Evolutionary conservation across 2,888 invertebrate genomes (phyloP).

Genomic region (Caenorhabditis afra): DNA sequence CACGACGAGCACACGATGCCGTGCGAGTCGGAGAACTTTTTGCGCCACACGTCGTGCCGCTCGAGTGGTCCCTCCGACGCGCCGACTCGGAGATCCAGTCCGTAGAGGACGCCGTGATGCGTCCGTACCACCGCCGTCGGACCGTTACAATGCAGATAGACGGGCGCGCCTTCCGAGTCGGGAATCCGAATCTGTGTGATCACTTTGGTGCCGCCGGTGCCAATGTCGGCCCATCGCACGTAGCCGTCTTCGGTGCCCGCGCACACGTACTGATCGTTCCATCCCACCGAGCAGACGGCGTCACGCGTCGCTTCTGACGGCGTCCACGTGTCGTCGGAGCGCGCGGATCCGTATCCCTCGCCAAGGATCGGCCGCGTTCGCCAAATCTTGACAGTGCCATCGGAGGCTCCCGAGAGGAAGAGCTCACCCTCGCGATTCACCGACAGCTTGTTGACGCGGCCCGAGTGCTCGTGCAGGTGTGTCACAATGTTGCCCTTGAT

Average conservation of each 20-base stretch:
- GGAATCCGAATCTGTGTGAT: conserved; percentile 53
- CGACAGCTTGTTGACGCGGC: conserved; percentile 67
- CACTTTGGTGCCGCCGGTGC: conserved; percentile 26
- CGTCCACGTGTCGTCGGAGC: conserved; percentile 53
- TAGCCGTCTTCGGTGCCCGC: conserved; percentile 44
- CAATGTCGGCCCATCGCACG: conserved; percentile 53
- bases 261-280: conserved; percentile 46
- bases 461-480: conserved; percentile 77
- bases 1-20: conserved; percentile 71
- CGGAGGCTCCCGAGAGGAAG: conserved; percentile 69
- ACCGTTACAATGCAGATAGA: conserved; percentile 64
- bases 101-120: conserved; percentile 75
- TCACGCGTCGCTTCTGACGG: conserved; percentile 28
- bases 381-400: conserved; percentile 71
- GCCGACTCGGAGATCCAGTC: conserved; percentile 69
- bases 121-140: conserved; percentile 67
- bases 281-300: conserved; percentile 40
- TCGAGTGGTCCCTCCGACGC: conserved; percentile 52
- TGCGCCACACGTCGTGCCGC: conserved; percentile 65
- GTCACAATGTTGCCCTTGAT: conserved; percentile 61
- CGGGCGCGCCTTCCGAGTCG: conserved; percentile 60
- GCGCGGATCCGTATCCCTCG: conserved; percentile 60
- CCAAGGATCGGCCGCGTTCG: conserved; percentile 55
- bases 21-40: conserved; percentile 53
- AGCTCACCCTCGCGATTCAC: conserved; percentile 61